Evolutionary conservation across 2,888 invertebrate genomes (phyloP).

Genomic region (Atrina japonica): DNA sequence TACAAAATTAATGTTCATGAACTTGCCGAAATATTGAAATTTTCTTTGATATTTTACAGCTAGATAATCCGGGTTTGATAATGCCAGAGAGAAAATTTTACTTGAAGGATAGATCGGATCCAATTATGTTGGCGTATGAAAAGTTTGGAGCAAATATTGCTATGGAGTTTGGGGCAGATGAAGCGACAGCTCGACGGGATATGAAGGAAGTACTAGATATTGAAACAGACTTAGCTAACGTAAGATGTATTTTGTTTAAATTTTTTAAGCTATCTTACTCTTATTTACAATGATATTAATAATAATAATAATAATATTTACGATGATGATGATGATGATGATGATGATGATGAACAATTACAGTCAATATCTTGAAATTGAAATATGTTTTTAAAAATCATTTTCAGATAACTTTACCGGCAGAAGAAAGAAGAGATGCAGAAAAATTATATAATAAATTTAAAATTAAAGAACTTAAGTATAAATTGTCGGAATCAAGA

Average conservation of each 20-base stretch:
- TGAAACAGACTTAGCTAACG: slow-evolving; percentile 93
- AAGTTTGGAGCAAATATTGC: slow-evolving; percentile 92
- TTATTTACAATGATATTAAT: background rate
- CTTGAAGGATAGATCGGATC: slow-evolving; percentile 55
- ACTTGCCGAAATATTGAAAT: too few relatives aligned
- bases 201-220: slow-evolving; percentile 90
- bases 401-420: slow-evolving; percentile 85
- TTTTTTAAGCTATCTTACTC: background rate
- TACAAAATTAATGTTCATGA: too few relatives aligned
- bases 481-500: slow-evolving; percentile 82
- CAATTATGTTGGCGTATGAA: slow-evolving; percentile 90
- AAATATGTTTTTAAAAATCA: too few relatives aligned
- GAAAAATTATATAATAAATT: slow-evolving; percentile 93
- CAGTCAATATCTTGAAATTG: background rate
- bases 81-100: slow-evolving; percentile 93
- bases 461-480: slow-evolving; percentile 88
- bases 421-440: slow-evolving; percentile 93
- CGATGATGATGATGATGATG: too few relatives aligned
- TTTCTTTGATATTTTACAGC: slow-evolving; percentile 81
- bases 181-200: slow-evolving; percentile 85
- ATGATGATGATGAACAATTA: background rate
- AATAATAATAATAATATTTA: too few relatives aligned
- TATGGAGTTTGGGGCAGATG: slow-evolving; percentile 89
- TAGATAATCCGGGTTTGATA: slow-evolving; percentile 92
- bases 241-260: slow-evolving; percentile 83